Conservation (phyloP, 2,113 vertebrate species). For the Mungos mungo region DNA sequence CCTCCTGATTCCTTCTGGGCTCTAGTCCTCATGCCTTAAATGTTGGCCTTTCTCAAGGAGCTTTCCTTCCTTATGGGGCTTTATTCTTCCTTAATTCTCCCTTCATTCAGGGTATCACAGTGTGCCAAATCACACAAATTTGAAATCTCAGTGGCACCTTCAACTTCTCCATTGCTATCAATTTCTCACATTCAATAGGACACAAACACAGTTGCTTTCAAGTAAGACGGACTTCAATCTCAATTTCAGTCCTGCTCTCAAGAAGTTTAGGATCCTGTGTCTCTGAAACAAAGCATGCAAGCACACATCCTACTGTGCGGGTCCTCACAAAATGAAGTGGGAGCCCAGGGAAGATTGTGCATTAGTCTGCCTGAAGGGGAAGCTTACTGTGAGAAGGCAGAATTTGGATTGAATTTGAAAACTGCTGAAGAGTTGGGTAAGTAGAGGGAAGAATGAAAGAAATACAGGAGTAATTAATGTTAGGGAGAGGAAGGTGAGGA, state of each 20-base stretch:
- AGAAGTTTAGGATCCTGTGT: not conserved
- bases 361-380: not conserved
- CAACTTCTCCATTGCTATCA: not conserved
- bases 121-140: not conserved
- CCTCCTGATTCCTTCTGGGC: not conserved
- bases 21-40: not conserved
- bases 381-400: not conserved
- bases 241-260: not conserved
- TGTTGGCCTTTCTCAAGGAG: not conserved
- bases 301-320: not conserved
- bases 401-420: not conserved
- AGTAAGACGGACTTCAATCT: not conserved
- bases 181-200: not conserved
- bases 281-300: not conserved
- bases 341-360: not conserved
- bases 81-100: not conserved
- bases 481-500: not conserved
- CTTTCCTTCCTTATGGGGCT: not conserved
- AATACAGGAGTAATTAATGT: not conserved
- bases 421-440: not conserved
- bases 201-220: not conserved
- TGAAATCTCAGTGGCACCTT: not conserved
- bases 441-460: not conserved
- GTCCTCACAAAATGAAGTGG: not conserved
- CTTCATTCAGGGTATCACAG: not conserved